Evolutionary conservation across 2,888 invertebrate species (phyloP).

Genomic region (Barypeithes pellucidus): DNA sequence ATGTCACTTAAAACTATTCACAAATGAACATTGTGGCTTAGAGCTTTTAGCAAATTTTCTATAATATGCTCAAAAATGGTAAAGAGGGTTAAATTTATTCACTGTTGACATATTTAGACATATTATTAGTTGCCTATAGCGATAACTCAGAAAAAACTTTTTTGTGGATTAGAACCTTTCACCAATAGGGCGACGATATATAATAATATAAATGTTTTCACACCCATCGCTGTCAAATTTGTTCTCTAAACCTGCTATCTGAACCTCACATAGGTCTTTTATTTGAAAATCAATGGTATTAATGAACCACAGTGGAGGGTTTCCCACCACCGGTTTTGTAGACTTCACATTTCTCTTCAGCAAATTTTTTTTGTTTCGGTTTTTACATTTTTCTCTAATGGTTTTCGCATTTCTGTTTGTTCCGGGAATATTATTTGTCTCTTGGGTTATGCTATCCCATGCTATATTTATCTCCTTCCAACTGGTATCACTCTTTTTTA

Average conservation of each 20-base stretch:
- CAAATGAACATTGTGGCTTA: no score
- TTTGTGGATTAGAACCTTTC: no score
- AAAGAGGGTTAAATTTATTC: no score
- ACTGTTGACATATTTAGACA: no score
- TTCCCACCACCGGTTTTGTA: neutral
- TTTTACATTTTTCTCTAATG: neutral
- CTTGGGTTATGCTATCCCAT: neutral
- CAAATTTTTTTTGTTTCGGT: neutral
- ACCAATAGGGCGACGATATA: no score
- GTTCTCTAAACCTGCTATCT: neutral
- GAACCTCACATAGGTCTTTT: neutral
- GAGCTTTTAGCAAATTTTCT: no score
- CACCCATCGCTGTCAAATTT: neutral
- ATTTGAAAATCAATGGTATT: neutral
- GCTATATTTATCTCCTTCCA: neutral
- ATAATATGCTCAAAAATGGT: no score
- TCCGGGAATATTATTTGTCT: neutral
- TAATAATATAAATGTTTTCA: no score
- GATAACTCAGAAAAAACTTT: no score
- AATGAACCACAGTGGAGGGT: neutral
- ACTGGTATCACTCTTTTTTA: neutral
- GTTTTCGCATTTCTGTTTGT: neutral
- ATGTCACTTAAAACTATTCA: no score
- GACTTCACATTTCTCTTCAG: neutral
- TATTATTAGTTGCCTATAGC: no score